These are phyloP conservation scores for Erebia palarica DNA, from an alignment of 2,888 invertebrate genomes.

Conservation along the genomic window DNA sequence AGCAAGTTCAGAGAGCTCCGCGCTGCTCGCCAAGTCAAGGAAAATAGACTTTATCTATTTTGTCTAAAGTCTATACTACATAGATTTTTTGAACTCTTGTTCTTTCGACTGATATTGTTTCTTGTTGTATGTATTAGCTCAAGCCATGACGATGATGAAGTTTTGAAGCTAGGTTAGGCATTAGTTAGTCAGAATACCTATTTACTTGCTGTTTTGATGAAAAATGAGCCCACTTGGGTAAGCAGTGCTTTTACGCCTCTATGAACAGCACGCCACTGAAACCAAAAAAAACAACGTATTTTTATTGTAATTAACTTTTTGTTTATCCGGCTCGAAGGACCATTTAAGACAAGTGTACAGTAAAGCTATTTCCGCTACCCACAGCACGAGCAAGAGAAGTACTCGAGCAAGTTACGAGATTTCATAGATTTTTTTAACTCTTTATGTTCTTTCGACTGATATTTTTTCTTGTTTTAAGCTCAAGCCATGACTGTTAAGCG, in stretches of 20 bases:
- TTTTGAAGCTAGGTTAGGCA: no score
- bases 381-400: conserved; percentile 96
- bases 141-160: conserved; percentile 24
- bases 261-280: no score
- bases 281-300: conserved; percentile 26
- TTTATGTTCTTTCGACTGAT: conserved; percentile 29
- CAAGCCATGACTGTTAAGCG: conserved; percentile 24
- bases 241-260: no score
- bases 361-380: background rate
- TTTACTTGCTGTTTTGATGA: no score
- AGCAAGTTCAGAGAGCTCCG: conserved; percentile 96
- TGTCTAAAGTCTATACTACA: conserved; percentile 10
- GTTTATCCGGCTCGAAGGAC: background rate
- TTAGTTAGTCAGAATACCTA: no score
- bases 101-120: conserved; percentile 29
- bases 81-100: conserved; percentile 17
- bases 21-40: conserved; percentile 91
- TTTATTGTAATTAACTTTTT: conserved; percentile 11
- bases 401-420: conserved; percentile 98
- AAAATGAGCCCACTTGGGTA: no score
- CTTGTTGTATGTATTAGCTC: conserved; percentile 26
- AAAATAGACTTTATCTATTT: background rate
- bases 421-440: conserved; percentile 50
- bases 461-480: conserved; percentile 25
- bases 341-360: background rate